Conservation (phyloP, 1,140 invertebrate genomes). For the Drosophila orena region DNA sequence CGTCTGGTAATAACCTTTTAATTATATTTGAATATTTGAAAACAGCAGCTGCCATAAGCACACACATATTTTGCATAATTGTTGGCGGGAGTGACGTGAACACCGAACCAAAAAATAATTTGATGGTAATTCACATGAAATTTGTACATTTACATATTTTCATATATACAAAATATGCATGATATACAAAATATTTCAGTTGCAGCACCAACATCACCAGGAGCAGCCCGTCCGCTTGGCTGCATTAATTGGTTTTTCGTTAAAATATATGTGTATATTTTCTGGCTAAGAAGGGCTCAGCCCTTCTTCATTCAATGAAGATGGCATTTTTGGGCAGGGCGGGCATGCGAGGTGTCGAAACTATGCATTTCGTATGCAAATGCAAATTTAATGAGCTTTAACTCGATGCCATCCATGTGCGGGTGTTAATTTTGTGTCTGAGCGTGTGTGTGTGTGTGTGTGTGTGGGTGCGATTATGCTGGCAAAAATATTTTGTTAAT, state of each 20-base stretch:
- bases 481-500: constrained; percentile 74
- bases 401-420: constrained; percentile 40
- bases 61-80: constrained; percentile 63
- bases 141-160: constrained; percentile 48
- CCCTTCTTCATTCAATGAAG: no score
- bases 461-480: constrained; percentile 23
- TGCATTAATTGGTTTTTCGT: constrained; percentile 73
- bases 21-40: constrained; percentile 72
- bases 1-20: constrained; percentile 51
- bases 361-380: constrained; percentile 74
- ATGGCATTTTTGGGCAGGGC: neutral
- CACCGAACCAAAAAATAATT: constrained; percentile 47
- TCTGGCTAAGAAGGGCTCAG: constrained; percentile 5
- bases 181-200: constrained; percentile 30
- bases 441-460: constrained; percentile 3
- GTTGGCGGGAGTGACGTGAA: constrained; percentile 48
- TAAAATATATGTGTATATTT: constrained; percentile 44
- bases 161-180: no score
- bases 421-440: constrained; percentile 50
- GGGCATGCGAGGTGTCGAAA: constrained; percentile 56
- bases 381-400: constrained; percentile 80
- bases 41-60: constrained; percentile 39
- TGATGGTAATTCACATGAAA: constrained; percentile 60
- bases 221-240: constrained; percentile 21
- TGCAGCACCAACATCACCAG: constrained; percentile 34